Percentiles rank a stretch among this genome's conserved stretches.
Conservation (phyloP, 2,888 invertebrate species). For the Eugnorisma glareosa region DNA sequence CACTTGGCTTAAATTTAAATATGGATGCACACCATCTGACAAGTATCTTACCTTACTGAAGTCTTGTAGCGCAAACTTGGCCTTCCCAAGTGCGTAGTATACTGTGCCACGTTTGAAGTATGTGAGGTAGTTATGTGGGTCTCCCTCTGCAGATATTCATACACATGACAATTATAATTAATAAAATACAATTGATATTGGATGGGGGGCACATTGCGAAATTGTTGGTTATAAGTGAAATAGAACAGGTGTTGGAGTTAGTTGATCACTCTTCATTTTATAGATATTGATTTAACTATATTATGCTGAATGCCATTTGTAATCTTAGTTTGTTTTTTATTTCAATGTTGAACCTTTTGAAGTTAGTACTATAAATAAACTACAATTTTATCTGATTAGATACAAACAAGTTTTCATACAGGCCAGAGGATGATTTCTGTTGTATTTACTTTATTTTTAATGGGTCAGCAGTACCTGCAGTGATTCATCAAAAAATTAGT, state of each 20-base stretch:
- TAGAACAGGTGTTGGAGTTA: slow-evolving; percentile 20
- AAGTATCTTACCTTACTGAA: slow-evolving; percentile 92
- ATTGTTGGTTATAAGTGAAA: slow-evolving; percentile 7
- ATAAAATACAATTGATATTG: neutral
- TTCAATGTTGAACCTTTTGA: neutral
- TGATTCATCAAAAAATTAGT: neutral
- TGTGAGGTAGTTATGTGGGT: slow-evolving; percentile 98
- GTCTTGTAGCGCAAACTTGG: slow-evolving; percentile 98
- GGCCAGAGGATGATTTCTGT: neutral
- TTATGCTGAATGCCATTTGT: neutral
- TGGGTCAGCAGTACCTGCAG: neutral
- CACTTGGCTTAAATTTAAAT: slow-evolving; percentile 12
- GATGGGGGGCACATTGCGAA: slow-evolving; percentile 32
- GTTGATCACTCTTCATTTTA: neutral
- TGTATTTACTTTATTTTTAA: neutral
- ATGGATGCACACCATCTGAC: slow-evolving; percentile 2
- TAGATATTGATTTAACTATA: neutral
- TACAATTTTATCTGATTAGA: slow-evolving; percentile 35
- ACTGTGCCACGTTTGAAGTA: slow-evolving; percentile 99
- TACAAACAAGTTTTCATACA: neutral
- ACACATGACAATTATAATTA: slow-evolving; percentile 4
- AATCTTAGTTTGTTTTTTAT: neutral
- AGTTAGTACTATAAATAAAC: slow-evolving; percentile 3
- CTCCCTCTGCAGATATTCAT: slow-evolving; percentile 93
- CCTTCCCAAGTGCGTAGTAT: slow-evolving; percentile 98